Conservation (phyloP, 2,888 invertebrate genomes). For the Notodonta dromedarius region DNA sequence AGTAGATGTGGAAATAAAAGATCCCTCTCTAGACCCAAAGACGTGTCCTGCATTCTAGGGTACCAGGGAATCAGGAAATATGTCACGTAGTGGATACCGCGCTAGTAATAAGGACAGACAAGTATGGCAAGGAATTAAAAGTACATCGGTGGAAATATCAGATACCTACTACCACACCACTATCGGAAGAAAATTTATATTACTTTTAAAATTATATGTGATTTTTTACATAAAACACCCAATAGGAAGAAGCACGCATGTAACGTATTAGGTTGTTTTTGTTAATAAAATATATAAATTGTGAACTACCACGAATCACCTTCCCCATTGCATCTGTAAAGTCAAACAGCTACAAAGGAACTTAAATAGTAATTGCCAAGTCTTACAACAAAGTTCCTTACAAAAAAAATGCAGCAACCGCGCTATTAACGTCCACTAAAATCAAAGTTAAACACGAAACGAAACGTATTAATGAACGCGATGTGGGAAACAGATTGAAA, state of each 20-base stretch:
- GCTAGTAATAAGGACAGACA: conserved; percentile 48
- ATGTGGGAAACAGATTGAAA: conserved; percentile 54
- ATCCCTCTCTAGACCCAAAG: conserved; percentile 25
- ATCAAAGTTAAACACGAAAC: conserved; percentile 41
- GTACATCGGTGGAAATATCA: neutral
- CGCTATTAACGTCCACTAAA: conserved; percentile 36
- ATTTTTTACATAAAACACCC: too few species aligned
- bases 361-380: neutral
- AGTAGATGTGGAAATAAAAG: conserved; percentile 7
- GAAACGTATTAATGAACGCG: conserved; percentile 54
- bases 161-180: too few species aligned
- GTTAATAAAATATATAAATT: too few species aligned
- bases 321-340: neutral
- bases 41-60: conserved; percentile 55
- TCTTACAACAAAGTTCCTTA: neutral
- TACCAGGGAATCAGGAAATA: conserved; percentile 52
- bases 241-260: too few species aligned
- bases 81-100: conserved; percentile 63
- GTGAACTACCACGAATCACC: too few species aligned
- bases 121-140: conserved; percentile 9
- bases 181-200: neutral
- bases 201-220: too few species aligned
- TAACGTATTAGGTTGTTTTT: too few species aligned
- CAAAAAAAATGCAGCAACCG: conserved; percentile 22
- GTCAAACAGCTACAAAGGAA: neutral